These are phyloP conservation scores for Cassiopea xamachana DNA, from an alignment of 30 jellyfish, hydroid and myxozoan species.

Conservation along the genomic window DNA sequence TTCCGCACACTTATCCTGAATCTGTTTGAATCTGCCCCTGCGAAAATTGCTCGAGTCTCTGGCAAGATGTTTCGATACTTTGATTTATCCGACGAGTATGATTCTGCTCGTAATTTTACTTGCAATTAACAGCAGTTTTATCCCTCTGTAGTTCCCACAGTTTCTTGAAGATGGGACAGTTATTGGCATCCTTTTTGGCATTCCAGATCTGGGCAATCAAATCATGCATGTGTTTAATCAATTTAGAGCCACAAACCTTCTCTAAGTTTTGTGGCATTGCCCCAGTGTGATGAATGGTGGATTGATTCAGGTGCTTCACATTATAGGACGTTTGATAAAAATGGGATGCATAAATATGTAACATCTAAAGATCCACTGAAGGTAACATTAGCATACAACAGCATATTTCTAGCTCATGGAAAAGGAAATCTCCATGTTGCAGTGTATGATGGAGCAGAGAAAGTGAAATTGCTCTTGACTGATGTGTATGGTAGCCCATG, in stretches of 20 bases:
- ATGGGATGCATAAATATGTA: too few species aligned
- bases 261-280: too few species aligned
- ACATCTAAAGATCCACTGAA: too few species aligned
- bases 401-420: too few species aligned
- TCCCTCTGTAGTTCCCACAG: slow-evolving; percentile 34
- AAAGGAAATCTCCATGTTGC: too few species aligned
- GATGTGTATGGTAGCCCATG: too few species aligned
- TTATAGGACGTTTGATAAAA: too few species aligned
- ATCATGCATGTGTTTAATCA: background rate
- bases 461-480: too few species aligned
- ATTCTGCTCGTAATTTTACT: slow-evolving; percentile 25
- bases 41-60: slow-evolving; percentile 18
- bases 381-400: too few species aligned
- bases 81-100: background rate
- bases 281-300: too few species aligned
- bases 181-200: slow-evolving; percentile 20
- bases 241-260: background rate
- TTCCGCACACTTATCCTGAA: slow-evolving; percentile 18
- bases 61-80: slow-evolving; percentile 12
- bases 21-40: slow-evolving; percentile 6
- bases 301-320: too few species aligned
- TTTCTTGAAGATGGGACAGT: slow-evolving; percentile 11
- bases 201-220: background rate
- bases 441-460: too few species aligned
- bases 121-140: background rate